Conservation (phyloP, 2,888 invertebrate species). For the Kryphioiulus occultus region DNA sequence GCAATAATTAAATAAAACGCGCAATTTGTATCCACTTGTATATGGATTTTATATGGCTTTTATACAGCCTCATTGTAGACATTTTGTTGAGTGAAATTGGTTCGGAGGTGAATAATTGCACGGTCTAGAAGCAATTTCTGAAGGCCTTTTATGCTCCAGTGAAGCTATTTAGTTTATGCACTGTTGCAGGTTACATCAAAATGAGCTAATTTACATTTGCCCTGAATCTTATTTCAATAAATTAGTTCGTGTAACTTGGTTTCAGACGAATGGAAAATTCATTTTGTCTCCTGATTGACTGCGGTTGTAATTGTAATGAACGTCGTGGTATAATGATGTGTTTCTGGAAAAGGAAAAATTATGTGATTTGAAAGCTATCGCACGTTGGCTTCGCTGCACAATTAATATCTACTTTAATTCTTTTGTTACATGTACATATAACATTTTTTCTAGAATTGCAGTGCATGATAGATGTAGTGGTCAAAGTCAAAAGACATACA, state of each 20-base stretch:
- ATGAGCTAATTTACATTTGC: constrained; percentile 7
- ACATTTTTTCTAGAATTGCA: too few relatives aligned
- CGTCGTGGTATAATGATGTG: too few relatives aligned
- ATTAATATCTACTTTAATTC: too few relatives aligned
- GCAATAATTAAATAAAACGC: background rate
- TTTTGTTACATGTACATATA: too few relatives aligned
- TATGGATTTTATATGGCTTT: constrained; percentile 1
- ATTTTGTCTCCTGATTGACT: too few relatives aligned
- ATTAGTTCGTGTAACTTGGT: background rate
- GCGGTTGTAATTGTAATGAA: too few relatives aligned
- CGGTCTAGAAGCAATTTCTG: background rate
- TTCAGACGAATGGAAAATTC: background rate
- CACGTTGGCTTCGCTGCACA: too few relatives aligned
- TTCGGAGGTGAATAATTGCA: background rate
- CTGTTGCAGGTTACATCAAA: background rate
- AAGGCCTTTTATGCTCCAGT: background rate
- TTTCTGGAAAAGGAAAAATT: too few relatives aligned
- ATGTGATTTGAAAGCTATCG: too few relatives aligned
- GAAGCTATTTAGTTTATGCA: constrained; percentile 4
- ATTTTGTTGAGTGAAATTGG: background rate
- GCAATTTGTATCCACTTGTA: background rate
- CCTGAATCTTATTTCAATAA: background rate
- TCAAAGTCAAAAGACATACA: too few relatives aligned
- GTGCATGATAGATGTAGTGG: too few relatives aligned
- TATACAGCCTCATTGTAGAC: background rate